Evolutionary conservation across 2,797 vertebrate genomes (phyloP), one percentile per base, ranked within the genome.

Genomic region (Echeneis naucrates): DNA sequence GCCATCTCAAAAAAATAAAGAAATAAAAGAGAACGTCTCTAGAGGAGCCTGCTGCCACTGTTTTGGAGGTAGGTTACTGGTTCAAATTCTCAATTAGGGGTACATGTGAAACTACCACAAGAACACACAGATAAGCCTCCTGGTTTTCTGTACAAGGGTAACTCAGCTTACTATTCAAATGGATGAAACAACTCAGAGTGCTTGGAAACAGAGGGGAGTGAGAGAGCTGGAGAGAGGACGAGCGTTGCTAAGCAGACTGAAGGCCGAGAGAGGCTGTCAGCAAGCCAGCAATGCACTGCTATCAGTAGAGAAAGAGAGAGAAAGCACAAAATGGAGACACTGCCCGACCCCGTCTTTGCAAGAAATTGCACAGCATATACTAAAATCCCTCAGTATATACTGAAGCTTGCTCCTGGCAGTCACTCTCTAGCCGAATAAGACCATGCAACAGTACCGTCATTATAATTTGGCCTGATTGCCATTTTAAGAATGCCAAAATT

Each of bases 231-330:
- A 72, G 85, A 71, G 84, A 87, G 85, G 80, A 88, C 40, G 79
- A 87, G 91, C 81, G 89, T 93, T 92, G 91, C 91, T 94, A 93
- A 91, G 92, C 88, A 88, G 82, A 92, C 83, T 85, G 82, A 83
- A 90, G 89, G 88, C 87, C n/a, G 72, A 87, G 84, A 76, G 84
- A 90, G 88, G 76, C 81, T 89, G 89, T 85, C 87, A 88, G 91
- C 80, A 69, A 82, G 89, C 86, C 87, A 90, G 87, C 72, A 77
- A 83, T 81, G 83, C 80, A 71, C 85, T 77, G 81, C 81, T 86
- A 86, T 88, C 77, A 82, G 83, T 72, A 81, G 65, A 80, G 52
- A 77, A 76, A 84, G 55, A 81, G 58, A 69, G 44, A 80, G 64
- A 78, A 80, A 82, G 77, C 66, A 89, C 89, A 92, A 90, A 90